A percentile compares a stretch with the other conserved stretches of the same genome.
These are phyloP conservation scores for Bostrychus sinensis DNA, from an alignment of 2,113 vertebrate species.

Conservation along the genomic window DNA sequence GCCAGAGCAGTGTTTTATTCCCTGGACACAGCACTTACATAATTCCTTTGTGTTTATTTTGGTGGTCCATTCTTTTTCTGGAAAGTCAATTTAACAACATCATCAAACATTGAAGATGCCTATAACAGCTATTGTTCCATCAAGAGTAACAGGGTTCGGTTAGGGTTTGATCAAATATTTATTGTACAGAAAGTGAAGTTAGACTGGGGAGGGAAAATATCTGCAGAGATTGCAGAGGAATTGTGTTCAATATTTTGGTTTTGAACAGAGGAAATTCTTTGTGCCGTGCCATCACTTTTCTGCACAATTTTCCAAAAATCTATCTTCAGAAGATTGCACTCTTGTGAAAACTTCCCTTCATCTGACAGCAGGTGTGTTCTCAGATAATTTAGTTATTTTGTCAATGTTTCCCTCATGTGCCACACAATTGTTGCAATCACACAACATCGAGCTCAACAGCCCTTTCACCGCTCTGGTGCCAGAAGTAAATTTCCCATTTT, in stretches of 20 bases:
- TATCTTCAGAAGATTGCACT: not conserved
- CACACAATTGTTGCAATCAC: too few relatives aligned
- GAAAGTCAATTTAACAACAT: constrained; percentile 7
- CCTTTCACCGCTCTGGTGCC: too few relatives aligned
- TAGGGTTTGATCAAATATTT: constrained; percentile 1
- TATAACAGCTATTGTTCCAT: not conserved
- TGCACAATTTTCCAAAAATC: not conserved
- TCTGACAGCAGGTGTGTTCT: too few relatives aligned
- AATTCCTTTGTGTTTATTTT: constrained; percentile 7
- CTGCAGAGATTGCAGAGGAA: not conserved
- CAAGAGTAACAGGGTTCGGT: not conserved
- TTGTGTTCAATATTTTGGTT: not conserved
- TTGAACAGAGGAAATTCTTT: not conserved
- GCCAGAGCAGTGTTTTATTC: not conserved
- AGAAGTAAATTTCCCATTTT: too few relatives aligned
- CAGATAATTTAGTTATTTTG: too few relatives aligned
- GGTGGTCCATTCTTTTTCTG: constrained; percentile 6
- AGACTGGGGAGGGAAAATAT: not conserved
- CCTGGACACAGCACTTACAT: constrained; percentile 5
- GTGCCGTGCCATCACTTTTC: not conserved
- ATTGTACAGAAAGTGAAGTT: not conserved
- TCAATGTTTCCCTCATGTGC: too few relatives aligned
- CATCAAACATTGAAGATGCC: constrained; percentile 6
- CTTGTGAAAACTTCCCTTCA: not conserved
- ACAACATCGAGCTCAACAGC: too few relatives aligned